Evolutionary conservation across 2,888 invertebrate species (phyloP), one percentile per base, ranked within the genome.

Genomic region (Argyresthia albistria): DNA sequence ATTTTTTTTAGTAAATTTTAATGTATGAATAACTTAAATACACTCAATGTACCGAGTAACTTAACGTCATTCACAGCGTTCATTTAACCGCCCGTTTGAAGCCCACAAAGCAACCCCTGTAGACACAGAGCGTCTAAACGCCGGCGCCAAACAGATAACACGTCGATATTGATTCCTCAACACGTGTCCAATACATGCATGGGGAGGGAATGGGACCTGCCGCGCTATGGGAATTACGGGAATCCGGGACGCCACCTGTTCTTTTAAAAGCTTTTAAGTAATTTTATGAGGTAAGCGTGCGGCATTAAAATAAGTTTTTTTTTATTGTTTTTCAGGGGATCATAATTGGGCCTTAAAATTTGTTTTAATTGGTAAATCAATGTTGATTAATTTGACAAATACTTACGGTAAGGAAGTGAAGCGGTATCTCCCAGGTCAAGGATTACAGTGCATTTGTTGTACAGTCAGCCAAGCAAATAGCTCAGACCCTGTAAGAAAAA

Each of bases 61-160:
- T 59, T 55, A 49, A 42, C 6, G 42, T 11, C n/a, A 25, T 25
- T 25, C 25, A 25, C 25, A 12, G 42, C n/a, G 42, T 8, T 42
- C 6, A 25, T 25, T 25, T 25, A 25, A 25, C 47, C 72, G 78
- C 70, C 51, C 54, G 73, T 72, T 75, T 57, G 1, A 14, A 8
- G 11, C 46, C 25, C 25, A 25, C 25, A 25, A 25, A 53, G 47
- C 69, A 70, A 65, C 73, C 74, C 60, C 58, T 10, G 43, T 25
- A 49, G 58, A 58, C 59, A 59, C 66, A 60, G 60, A 54, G 53
- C 55, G 25, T 25, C 59, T 66, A 69, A 70, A 73, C 83, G 82
- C 83, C 77, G 80, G 80, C 81, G 83, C 80, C 80, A 70, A 60
- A 57, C 59, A 63, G 73, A 77, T 77, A 73, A 72, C 42, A 43